Conservation (phyloP, 2,797 vertebrate species). For the Setipinna tenuifilis region DNA sequence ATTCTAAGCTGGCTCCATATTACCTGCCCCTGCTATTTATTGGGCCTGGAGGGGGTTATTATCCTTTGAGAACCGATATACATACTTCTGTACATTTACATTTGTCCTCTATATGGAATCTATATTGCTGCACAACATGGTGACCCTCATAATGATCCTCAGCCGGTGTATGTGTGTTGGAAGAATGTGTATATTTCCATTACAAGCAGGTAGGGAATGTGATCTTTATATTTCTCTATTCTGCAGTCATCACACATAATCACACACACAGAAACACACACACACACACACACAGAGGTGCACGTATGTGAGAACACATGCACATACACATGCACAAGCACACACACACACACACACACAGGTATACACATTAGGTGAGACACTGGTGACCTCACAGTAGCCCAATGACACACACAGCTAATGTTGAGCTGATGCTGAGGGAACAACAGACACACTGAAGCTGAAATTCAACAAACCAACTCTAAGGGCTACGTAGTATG, state of each 20-base stretch:
- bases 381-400: too few relatives aligned
- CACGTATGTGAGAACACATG: too few relatives aligned
- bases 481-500: too few relatives aligned
- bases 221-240: neutral
- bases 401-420: too few relatives aligned
- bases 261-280: too few relatives aligned
- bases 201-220: neutral
- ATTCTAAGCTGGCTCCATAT: neutral
- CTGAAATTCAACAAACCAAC: too few relatives aligned
- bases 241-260: neutral
- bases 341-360: too few relatives aligned
- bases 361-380: too few relatives aligned
- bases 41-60: neutral
- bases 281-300: too few relatives aligned
- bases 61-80: neutral
- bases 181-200: neutral
- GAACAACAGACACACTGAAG: too few relatives aligned
- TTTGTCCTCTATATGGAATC: neutral
- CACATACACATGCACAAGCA: too few relatives aligned
- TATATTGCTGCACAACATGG: neutral
- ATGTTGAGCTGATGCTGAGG: too few relatives aligned
- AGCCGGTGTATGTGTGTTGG: neutral
- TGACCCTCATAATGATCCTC: neutral
- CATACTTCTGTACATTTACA: neutral
- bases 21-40: neutral